phyloP scores from a whole-genome alignment of 2,113 vertebrate species.

The Athene noctua region DNA sequence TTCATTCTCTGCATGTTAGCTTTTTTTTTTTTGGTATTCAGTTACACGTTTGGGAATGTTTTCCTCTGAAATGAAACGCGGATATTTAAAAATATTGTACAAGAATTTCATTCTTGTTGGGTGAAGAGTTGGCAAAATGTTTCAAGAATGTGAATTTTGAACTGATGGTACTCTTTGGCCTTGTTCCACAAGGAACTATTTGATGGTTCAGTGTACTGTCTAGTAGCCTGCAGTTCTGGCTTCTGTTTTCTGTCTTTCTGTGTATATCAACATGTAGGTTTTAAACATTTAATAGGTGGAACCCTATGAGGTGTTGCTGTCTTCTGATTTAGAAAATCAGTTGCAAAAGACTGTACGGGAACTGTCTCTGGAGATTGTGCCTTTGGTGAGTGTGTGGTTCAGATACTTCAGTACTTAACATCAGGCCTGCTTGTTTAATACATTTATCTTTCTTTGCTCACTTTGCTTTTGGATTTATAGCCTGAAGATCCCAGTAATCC shows the following conservation, averaged over 20 bases:
- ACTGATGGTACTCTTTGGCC: not conserved
- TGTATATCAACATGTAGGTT: not conserved
- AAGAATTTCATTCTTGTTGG: not conserved
- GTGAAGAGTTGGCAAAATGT: not conserved
- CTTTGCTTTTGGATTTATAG: constrained; percentile 58
- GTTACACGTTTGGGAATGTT: not conserved
- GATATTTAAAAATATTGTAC: not conserved
- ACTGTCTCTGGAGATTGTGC: constrained; percentile 78
- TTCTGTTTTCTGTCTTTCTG: not conserved
- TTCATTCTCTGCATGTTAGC: not conserved
- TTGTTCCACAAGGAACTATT: not conserved
- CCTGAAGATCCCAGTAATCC: constrained; percentile 76
- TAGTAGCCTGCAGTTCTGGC: not conserved
- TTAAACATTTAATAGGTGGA: constrained; percentile 78
- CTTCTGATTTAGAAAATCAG: constrained; percentile 81
- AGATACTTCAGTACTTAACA: not conserved
- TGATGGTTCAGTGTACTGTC: not conserved
- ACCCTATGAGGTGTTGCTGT: constrained; percentile 80
- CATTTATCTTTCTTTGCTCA: not conserved
- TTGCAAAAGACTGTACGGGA: constrained; percentile 77
- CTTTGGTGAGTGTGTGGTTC: constrained; percentile 67
- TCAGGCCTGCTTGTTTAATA: not conserved
- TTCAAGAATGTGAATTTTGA: not conserved
- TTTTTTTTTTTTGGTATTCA: not conserved
- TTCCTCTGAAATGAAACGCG: not conserved